Evolutionary conservation across 2,797 vertebrate species (phyloP).

Genomic region (Smutsia gigantea): DNA sequence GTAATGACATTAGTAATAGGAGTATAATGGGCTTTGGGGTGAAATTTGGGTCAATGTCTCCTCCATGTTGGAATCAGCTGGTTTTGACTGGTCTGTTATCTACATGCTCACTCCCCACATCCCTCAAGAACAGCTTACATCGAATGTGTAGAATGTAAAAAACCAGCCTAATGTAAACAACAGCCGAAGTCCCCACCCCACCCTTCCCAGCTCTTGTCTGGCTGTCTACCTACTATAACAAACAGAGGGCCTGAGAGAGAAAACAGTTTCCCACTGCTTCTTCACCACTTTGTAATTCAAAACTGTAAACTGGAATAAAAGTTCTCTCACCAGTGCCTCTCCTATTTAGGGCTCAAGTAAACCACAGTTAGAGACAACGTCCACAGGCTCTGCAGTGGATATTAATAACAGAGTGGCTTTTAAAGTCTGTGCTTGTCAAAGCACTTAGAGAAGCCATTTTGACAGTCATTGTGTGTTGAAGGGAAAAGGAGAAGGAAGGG

Average conservation of each 20-base stretch:
- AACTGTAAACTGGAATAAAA: background rate
- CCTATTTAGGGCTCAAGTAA: background rate
- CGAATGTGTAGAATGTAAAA: too few species aligned
- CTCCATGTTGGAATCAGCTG: too few species aligned
- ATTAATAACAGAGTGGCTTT: background rate
- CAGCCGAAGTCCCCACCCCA: background rate
- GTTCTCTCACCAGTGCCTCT: background rate
- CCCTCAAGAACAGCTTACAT: too few species aligned
- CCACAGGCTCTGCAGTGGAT: background rate
- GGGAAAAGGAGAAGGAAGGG: background rate
- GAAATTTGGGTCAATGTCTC: too few species aligned
- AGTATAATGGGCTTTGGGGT: too few species aligned
- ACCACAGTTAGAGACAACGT: background rate
- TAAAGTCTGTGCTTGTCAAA: background rate
- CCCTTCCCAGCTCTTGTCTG: too few species aligned
- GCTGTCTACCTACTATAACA: background rate
- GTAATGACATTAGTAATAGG: too few species aligned
- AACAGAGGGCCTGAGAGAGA: background rate
- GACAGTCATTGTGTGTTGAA: background rate
- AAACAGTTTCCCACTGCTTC: background rate
- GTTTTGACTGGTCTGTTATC: too few species aligned
- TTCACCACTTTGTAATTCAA: constrained; percentile 9
- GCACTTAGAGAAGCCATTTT: background rate
- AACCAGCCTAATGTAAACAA: too few species aligned
- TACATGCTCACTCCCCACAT: too few species aligned